phyloP scores from a whole-genome alignment of 2,888 invertebrate species.

The Agrypnus murinus region DNA sequence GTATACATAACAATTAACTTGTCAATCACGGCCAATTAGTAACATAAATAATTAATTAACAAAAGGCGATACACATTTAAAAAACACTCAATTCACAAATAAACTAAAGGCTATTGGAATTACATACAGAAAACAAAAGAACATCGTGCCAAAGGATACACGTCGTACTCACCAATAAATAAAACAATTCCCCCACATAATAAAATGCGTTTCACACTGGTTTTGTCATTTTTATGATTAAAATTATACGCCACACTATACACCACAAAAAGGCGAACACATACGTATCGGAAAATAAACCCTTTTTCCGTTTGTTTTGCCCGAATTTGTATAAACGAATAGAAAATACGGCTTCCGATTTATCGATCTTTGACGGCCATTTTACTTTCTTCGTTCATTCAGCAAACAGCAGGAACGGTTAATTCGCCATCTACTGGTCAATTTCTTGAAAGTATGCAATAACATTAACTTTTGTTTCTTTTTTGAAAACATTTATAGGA shows the following conservation, averaged over 20 bases:
- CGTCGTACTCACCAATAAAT: slow-evolving; percentile 61
- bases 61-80: slow-evolving; percentile 25
- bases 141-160: slow-evolving; percentile 45
- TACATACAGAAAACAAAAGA: slow-evolving; percentile 14
- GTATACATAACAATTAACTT: slow-evolving; percentile 68
- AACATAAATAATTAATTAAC: slow-evolving; percentile 47
- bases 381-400: slow-evolving; percentile 57
- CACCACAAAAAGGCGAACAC: slow-evolving; percentile 29
- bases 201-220: slow-evolving; percentile 51
- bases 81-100: background rate
- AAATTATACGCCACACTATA: slow-evolving; percentile 28
- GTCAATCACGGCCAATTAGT: slow-evolving; percentile 64
- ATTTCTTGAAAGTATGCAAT: background rate
- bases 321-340: slow-evolving; percentile 59
- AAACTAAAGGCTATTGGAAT: background rate
- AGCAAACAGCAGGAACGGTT: slow-evolving; percentile 23
- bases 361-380: slow-evolving; percentile 68
- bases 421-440: slow-evolving; percentile 16
- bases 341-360: slow-evolving; percentile 64
- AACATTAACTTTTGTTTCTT: too few relatives aligned
- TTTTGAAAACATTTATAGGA: too few relatives aligned
- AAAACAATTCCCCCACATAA: slow-evolving; percentile 63
- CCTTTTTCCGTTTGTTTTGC: slow-evolving; percentile 56
- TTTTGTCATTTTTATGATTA: slow-evolving; percentile 27
- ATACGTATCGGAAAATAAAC: slow-evolving; percentile 47